phyloP scores from a whole-genome alignment of 2,113 vertebrate species.

The Accipiter cooperii region DNA sequence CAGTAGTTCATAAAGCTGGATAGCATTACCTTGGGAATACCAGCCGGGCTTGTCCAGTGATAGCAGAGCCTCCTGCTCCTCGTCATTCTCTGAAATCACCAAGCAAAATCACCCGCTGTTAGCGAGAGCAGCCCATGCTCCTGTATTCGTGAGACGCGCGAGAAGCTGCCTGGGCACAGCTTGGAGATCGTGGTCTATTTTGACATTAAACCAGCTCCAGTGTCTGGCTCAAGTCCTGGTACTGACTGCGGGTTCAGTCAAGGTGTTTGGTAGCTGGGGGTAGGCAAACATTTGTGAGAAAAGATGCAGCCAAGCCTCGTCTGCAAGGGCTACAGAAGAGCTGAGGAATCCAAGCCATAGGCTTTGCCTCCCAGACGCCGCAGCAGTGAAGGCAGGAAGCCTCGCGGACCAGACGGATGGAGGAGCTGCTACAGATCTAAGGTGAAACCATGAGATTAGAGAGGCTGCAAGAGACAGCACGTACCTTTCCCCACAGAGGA shows the following conservation, averaged over 20 bases:
- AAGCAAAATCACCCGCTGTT: neutral
- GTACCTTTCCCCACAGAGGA: neutral
- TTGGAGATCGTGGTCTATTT: neutral
- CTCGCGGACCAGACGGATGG: neutral
- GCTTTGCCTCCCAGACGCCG: neutral
- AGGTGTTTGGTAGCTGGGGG: neutral
- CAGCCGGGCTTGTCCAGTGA: constrained; percentile 89
- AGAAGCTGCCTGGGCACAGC: neutral
- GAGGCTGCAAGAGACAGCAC: neutral
- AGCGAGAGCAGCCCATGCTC: neutral
- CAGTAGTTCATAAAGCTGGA: constrained; percentile 86
- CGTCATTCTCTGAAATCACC: constrained; percentile 81
- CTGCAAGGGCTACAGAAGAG: neutral
- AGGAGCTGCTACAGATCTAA: neutral
- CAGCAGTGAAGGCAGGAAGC: neutral
- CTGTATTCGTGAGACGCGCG: neutral
- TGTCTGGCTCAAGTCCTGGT: neutral
- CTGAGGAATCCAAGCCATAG: neutral
- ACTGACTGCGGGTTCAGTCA: neutral
- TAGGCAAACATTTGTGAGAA: neutral
- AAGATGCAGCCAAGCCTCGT: neutral
- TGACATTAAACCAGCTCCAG: neutral
- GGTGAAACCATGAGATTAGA: neutral
- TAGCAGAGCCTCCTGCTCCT: constrained; percentile 83
- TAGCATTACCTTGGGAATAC: constrained; percentile 95